phyloP scores from a whole-genome alignment of 1,140 invertebrate species.

The Neocloeon triangulifer region DNA sequence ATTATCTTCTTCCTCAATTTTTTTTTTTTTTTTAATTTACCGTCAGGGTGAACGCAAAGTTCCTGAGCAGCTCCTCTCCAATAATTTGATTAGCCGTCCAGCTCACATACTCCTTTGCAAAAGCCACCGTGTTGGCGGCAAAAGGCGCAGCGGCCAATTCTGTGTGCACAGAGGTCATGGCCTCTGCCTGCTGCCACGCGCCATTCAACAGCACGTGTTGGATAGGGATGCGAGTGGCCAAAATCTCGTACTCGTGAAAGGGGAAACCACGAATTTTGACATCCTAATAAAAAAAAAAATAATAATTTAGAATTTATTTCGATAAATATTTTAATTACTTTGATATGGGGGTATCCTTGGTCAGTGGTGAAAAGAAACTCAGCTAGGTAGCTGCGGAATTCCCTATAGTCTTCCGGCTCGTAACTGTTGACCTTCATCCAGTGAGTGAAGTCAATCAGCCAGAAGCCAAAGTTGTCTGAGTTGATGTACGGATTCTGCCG shows the following conservation, averaged over 20 bases:
- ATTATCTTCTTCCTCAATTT: too few species aligned
- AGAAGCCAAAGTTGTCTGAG: conserved; percentile 17
- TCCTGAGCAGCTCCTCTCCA: conserved; percentile 26
- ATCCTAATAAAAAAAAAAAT: too few species aligned
- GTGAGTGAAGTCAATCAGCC: conserved; percentile 16
- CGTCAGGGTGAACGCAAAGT: conserved; percentile 22
- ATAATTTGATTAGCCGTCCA: conserved; percentile 23
- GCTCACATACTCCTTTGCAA: conserved; percentile 16
- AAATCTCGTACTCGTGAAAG: conserved; percentile 18
- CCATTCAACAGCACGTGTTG: conserved; percentile 18
- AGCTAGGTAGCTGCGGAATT: conserved; percentile 17
- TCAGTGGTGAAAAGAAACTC: conserved; percentile 18
- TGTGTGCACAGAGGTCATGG: conserved; percentile 17
- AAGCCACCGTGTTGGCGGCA: conserved; percentile 15
- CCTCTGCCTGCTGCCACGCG: conserved; percentile 14
- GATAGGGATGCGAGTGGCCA: conserved; percentile 18
- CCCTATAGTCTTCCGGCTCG: conserved; percentile 15
- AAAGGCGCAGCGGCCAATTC: conserved; percentile 14
- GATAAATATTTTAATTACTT: too few species aligned
- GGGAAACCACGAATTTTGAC: conserved; percentile 18
- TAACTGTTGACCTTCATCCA: conserved; percentile 13
- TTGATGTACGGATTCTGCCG: conserved; percentile 18
- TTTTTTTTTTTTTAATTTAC: too few species aligned
- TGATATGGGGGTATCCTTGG: conserved; percentile 18
- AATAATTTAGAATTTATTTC: too few species aligned